Evolutionary conservation across 1,140 invertebrate species (phyloP).

Genomic region (Aphelenchoides fujianensis): DNA sequence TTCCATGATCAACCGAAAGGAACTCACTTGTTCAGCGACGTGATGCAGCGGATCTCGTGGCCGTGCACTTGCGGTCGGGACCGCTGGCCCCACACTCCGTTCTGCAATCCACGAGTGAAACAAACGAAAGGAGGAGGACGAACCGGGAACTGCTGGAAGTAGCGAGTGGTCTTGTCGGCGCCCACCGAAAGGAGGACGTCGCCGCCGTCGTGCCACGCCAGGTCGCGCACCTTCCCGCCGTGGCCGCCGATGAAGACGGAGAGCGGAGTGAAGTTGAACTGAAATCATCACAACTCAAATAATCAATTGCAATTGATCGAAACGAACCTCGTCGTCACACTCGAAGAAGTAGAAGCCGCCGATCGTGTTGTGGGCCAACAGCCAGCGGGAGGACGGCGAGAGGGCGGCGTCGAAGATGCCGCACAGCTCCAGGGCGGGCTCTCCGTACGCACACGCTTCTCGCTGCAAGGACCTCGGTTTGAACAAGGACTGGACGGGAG

Average conservation of each 20-base stretch:
- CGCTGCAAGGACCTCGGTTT: neutral
- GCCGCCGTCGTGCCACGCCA: constrained; percentile 1
- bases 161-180: constrained; percentile 19
- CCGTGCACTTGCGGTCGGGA: constrained; percentile 15
- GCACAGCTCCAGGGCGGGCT: constrained; percentile 10
- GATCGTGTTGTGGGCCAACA: constrained; percentile 21
- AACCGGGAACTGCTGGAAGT: constrained; percentile 15
- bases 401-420: constrained; percentile 13
- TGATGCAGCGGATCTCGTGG: neutral
- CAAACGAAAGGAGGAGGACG: neutral
- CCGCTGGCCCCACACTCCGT: constrained; percentile 1
- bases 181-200: constrained; percentile 17
- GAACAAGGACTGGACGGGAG: neutral
- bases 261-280: constrained; percentile 4
- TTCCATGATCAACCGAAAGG: neutral
- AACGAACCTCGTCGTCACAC: neutral
- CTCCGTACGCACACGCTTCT: constrained; percentile 11
- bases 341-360: constrained; percentile 20
- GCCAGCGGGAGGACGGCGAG: constrained; percentile 7
- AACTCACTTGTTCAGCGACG: neutral
- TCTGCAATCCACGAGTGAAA: neutral
- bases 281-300: no score
- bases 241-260: constrained; percentile 15
- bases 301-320: no score
- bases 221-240: constrained; percentile 7